Conservation (phyloP, 2,113 vertebrate species). For the Saguinus imperator region DNA sequence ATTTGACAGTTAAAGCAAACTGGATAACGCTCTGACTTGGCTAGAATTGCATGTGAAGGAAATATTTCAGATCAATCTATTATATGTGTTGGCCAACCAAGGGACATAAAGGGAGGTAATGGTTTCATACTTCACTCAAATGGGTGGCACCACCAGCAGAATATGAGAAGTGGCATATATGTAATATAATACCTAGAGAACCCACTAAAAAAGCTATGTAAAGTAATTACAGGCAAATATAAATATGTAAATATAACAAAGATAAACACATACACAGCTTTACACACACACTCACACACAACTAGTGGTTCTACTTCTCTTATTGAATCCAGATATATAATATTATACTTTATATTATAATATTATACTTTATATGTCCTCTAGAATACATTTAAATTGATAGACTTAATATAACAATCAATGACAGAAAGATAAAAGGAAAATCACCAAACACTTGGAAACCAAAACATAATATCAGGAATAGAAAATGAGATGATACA, state of each 20-base stretch:
- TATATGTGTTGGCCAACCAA: background rate
- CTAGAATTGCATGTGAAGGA: background rate
- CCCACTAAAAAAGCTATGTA: background rate
- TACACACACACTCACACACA: background rate
- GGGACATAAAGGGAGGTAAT: background rate
- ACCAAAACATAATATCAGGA: background rate
- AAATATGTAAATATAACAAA: background rate
- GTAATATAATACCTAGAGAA: background rate
- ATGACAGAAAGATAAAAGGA: background rate
- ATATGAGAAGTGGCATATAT: background rate
- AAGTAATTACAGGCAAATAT: background rate
- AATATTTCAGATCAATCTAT: background rate
- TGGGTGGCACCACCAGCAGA: too few relatives aligned
- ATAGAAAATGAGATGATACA: background rate
- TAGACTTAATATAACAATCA: background rate
- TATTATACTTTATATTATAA: background rate
- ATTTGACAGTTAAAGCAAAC: background rate
- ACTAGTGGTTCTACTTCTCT: background rate
- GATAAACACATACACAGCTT: background rate
- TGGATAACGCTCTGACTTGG: background rate
- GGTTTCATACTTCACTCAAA: background rate
- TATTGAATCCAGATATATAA: background rate
- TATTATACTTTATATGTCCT: background rate
- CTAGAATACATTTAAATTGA: background rate
- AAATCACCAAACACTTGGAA: background rate